Evolutionary conservation across 2,888 invertebrate species (phyloP).

Genomic region (Tetrapedia diversipes): DNA sequence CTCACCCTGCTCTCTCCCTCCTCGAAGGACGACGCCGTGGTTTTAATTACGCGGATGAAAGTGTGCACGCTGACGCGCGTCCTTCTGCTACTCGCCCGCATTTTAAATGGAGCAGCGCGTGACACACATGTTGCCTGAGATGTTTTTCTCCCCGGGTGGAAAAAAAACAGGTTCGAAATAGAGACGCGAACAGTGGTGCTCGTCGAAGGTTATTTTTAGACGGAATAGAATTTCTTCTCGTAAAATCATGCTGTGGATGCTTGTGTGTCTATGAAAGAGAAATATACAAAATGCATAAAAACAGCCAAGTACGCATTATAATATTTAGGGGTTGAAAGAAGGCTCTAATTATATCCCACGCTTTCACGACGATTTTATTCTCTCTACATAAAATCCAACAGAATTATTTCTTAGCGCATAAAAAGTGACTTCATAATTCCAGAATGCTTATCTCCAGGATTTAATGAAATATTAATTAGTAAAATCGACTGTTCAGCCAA

Average conservation of each 20-base stretch:
- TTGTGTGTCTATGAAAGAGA: too few species aligned
- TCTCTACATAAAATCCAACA: background rate
- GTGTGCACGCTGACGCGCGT: conserved; percentile 70
- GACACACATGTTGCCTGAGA: conserved; percentile 41
- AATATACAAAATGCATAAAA: too few species aligned
- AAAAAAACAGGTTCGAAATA: background rate
- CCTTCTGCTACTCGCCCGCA: conserved; percentile 43
- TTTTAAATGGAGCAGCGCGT: conserved; percentile 60
- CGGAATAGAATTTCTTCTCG: background rate
- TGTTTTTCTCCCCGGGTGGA: conserved; percentile 10
- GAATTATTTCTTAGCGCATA: background rate
- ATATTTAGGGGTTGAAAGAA: too few species aligned
- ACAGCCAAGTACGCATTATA: too few species aligned
- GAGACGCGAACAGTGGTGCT: background rate
- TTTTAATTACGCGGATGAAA: conserved; percentile 82
- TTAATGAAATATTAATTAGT: conserved; percentile 12
- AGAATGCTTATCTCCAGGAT: background rate
- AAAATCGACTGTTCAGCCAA: background rate
- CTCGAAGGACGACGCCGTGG: conserved; percentile 75
- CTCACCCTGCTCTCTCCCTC: conserved; percentile 48
- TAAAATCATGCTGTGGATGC: background rate
- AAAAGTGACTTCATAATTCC: background rate
- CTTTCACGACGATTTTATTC: background rate
- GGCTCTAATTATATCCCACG: too few species aligned
- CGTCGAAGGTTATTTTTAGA: background rate